Evolutionary conservation across 2,888 invertebrate genomes (phyloP).

Genomic region (Athalia circularis): DNA sequence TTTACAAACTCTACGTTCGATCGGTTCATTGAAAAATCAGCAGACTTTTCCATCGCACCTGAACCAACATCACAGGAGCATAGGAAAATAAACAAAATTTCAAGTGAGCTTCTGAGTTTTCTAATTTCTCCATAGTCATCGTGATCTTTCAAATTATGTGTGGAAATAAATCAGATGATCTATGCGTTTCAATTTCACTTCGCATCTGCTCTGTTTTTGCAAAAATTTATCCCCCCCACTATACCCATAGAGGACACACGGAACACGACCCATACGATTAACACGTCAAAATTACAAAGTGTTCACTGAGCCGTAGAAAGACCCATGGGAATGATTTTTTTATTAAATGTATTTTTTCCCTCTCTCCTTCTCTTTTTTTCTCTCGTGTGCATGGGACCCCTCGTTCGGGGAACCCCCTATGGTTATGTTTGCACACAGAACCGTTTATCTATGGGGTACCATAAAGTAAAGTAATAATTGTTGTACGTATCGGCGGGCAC

Average conservation of each 20-base stretch:
- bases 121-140: slow-evolving; percentile 1
- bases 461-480: slow-evolving; percentile 52
- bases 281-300: slow-evolving; percentile 67
- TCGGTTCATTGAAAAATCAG: neutral
- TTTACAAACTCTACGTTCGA: neutral
- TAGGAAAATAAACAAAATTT: neutral
- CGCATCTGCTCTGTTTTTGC: slow-evolving; percentile 47
- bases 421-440: slow-evolving; percentile 66
- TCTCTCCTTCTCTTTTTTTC: slow-evolving; percentile 51
- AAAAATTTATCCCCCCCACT: slow-evolving; percentile 42
- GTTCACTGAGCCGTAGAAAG: slow-evolving; percentile 58
- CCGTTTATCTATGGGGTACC: slow-evolving; percentile 63
- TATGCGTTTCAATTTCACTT: slow-evolving; percentile 30
- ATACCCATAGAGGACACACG: neutral
- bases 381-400: slow-evolving; percentile 49
- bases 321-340: slow-evolving; percentile 63
- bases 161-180: neutral
- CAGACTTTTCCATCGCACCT: neutral
- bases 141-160: slow-evolving; percentile 7
- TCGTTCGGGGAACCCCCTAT: slow-evolving; percentile 53
- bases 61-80: neutral
- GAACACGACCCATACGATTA: slow-evolving; percentile 65
- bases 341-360: slow-evolving; percentile 51
- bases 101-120: neutral
- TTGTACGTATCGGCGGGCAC: slow-evolving; percentile 27